Conservation (phyloP, 2,113 vertebrate genomes). For the Ammodramus savannarum region DNA sequence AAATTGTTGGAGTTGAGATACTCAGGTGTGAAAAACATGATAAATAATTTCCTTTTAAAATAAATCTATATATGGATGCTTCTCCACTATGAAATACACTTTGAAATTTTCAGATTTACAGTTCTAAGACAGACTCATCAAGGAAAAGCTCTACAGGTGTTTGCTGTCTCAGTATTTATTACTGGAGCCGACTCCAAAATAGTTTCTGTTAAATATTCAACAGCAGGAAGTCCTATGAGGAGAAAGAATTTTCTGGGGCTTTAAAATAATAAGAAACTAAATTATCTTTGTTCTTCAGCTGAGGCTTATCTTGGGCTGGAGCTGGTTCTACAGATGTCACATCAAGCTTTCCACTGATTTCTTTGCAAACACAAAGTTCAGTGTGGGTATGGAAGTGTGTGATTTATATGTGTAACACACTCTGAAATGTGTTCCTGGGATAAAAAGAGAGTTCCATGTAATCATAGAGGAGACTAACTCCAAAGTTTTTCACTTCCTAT, state of each 20-base stretch:
- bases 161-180: not conserved
- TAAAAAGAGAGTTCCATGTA: not conserved
- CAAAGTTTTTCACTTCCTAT: not conserved
- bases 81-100: not conserved
- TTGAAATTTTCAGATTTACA: not conserved
- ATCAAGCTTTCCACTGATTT: not conserved
- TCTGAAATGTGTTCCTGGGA: not conserved
- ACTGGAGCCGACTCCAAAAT: not conserved
- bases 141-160: not conserved
- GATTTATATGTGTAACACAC: fast-evolving
- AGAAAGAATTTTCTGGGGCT: not conserved
- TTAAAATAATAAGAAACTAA: not conserved
- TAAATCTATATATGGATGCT: not conserved
- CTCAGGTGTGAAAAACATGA: not conserved
- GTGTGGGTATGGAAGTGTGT: not conserved
- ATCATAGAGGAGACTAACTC: not conserved
- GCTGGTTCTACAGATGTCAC: not conserved
- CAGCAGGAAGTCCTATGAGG: not conserved
- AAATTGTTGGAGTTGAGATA: not conserved
- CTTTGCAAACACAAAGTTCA: not conserved
- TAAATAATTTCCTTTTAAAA: not conserved
- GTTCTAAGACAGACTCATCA: not conserved
- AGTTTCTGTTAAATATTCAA: not conserved
- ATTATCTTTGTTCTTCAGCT: not conserved
- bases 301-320: not conserved